Evolutionary conservation across 2,888 invertebrate species (phyloP).

Genomic region (Athalia cordata): DNA sequence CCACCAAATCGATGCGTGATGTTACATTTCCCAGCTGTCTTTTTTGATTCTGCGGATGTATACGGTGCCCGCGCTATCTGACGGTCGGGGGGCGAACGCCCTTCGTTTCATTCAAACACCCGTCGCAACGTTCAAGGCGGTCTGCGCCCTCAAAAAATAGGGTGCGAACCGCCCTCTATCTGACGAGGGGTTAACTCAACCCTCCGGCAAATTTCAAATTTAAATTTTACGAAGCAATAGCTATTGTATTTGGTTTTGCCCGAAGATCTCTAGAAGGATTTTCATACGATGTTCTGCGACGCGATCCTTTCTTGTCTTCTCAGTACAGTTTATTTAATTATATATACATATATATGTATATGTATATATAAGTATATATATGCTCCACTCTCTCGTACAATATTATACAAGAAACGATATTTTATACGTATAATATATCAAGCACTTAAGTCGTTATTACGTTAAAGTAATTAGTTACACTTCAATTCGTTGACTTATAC

Average conservation of each 20-base stretch:
- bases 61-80: constrained; percentile 58
- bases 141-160: constrained; percentile 8
- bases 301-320: constrained; percentile 38
- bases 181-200: neutral
- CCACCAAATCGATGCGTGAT: constrained; percentile 70
- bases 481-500: constrained; percentile 50
- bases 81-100: constrained; percentile 44
- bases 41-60: constrained; percentile 70
- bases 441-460: constrained; percentile 24
- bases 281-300: neutral
- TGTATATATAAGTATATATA: neutral
- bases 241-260: neutral
- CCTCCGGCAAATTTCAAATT: neutral
- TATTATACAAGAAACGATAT: constrained; percentile 49
- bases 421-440: constrained; percentile 18
- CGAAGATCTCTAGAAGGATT: neutral
- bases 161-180: neutral
- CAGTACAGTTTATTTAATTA: constrained; percentile 56
- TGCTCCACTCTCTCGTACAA: constrained; percentile 52
- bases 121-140: neutral
- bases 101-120: neutral
- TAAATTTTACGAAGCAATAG: constrained; percentile 14
- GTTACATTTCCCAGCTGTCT: constrained; percentile 70
- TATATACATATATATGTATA: constrained; percentile 39
- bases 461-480: constrained; percentile 54